Evolutionary conservation across 2,113 vertebrate species (phyloP).

Genomic region (Pygoscelis adeliae): DNA sequence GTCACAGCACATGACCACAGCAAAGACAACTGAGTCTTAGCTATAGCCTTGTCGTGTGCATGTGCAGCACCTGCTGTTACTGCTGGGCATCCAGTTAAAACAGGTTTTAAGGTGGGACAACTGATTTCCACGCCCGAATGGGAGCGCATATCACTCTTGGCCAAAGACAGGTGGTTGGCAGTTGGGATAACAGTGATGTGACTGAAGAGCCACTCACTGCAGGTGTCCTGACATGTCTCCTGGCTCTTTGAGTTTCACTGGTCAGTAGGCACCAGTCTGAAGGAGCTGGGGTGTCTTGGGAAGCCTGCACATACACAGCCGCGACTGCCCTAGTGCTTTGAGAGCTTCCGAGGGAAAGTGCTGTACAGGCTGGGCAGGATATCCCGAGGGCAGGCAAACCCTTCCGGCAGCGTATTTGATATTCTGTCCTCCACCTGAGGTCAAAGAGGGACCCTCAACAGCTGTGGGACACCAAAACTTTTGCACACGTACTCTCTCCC

Average conservation of each 20-base stretch:
- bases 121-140: rapidly evolving
- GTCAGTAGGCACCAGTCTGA: neutral
- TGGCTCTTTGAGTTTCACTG: neutral
- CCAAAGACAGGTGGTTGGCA: rapidly evolving
- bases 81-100: neutral
- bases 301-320: neutral
- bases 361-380: neutral
- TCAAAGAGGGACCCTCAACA: neutral
- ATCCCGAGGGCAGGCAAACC: neutral
- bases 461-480: neutral
- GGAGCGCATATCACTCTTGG: rapidly evolving
- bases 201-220: neutral
- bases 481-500: rapidly evolving
- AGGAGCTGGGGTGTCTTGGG: neutral
- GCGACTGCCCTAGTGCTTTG: rapidly evolving
- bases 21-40: neutral
- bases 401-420: neutral
- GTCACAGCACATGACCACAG: neutral
- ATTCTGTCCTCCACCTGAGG: neutral
- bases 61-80: too few relatives aligned
- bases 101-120: neutral
- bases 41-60: rapidly evolving
- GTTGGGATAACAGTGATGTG: rapidly evolving
- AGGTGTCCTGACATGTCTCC: neutral
- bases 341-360: neutral